Evolutionary conservation across 2,888 invertebrate species (phyloP), one percentile per base, ranked within the genome.

Genomic region (Tetramorium bicarinatum): DNA sequence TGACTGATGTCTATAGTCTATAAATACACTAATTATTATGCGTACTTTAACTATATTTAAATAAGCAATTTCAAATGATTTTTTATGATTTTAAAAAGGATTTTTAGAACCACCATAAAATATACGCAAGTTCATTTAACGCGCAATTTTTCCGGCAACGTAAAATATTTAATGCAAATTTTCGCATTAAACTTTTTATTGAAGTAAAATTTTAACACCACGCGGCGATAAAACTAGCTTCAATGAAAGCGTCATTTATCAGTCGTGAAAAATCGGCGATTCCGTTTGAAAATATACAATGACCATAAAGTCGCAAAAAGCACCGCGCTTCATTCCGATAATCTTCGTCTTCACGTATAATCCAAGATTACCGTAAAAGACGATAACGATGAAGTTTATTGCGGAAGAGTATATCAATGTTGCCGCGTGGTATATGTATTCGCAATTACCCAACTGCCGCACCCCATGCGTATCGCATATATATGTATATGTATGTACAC

Each of bases 111-210:
- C 13, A 7, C 4, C 44, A 29, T 47, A 49, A 49, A 66, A 66
- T 66, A 54, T 18, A 34, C n/a, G 44, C 29, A 47, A 15, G 15
- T 61, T 54, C n/a, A 67, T 77, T 77, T 56, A 29, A 69, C 54
- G 44, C 29, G n/a, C 47, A 56, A 56, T 44, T 54, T 69, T 41
- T 69, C 77, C n/a, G 21, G 54, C 41, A 18, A 13, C 25, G 11
- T 76, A 64, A 54, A 77, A 77, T 77, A 54, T 67, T 67, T 54
- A 54, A 77, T 49, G 67, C 41, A 41, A 47, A 47, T 79, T 47
- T 77, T 47, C 15, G 3, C 59, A 72, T 79, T 38, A 59, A 49
- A 59, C 18, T 56, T 71, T 56, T 21, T 56, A 41, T 47, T 8
- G 3, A 18, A 38, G 21, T 44, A 21, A 79, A 71, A 13, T 47